Percentiles rank a stretch among this genome's conserved stretches.
Conservation (phyloP, 1,140 invertebrate species). For the Euwallacea fornicatus region DNA sequence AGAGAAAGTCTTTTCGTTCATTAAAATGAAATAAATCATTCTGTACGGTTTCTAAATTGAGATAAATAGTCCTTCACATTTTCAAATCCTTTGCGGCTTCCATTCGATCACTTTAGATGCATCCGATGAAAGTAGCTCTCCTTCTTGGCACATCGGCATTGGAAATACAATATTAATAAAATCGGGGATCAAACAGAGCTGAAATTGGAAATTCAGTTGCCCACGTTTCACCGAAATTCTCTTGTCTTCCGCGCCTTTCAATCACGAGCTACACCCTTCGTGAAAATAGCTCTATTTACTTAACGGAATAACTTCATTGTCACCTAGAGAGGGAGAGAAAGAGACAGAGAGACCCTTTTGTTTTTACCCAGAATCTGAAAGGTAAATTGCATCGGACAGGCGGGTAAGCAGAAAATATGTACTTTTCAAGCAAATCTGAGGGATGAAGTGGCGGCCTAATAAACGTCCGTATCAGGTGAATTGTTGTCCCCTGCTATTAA, state of each 20-base stretch:
- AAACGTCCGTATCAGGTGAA: background rate
- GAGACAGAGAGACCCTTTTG: conserved; percentile 7
- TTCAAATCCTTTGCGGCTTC: conserved; percentile 1
- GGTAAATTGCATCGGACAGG: conserved; percentile 20
- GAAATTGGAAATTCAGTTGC: background rate
- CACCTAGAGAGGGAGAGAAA: conserved; percentile 13
- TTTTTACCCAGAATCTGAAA: conserved; percentile 17
- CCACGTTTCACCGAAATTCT: background rate
- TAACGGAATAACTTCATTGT: conserved; percentile 29
- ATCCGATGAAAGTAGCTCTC: background rate
- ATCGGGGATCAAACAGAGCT: background rate
- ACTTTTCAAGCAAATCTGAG: background rate
- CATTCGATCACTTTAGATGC: background rate
- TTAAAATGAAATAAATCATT: conserved; percentile 34
- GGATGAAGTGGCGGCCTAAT: background rate
- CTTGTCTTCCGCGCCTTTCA: conserved; percentile 6
- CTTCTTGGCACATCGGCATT: background rate
- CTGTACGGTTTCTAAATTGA: conserved; percentile 20
- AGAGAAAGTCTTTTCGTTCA: background rate
- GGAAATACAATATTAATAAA: background rate
- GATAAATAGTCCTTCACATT: conserved; percentile 15
- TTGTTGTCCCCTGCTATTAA: background rate
- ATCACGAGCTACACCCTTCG: conserved; percentile 14
- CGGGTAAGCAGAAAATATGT: conserved; percentile 20
- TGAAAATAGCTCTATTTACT: conserved; percentile 24